Percentiles rank a stretch among this genome's conserved stretches.
Conservation (phyloP, 2,113 vertebrate genomes). For the Oncorhynchus masou region DNA sequence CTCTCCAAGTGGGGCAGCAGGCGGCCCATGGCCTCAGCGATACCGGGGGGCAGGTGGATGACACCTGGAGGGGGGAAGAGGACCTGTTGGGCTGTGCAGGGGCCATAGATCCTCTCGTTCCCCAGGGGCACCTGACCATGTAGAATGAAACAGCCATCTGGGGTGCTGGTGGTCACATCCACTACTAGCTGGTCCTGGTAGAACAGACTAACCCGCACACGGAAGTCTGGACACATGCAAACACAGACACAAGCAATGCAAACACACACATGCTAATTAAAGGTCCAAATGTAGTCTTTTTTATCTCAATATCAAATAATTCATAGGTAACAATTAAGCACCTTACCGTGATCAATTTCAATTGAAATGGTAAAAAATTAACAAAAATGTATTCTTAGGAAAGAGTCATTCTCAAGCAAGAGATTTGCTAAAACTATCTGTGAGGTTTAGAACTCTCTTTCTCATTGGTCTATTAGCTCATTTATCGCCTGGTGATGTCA, state of each 20-base stretch:
- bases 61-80: conserved; percentile 59
- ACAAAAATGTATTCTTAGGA: no score
- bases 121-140: conserved; percentile 60
- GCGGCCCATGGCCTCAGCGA: conserved; percentile 66
- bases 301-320: neutral
- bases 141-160: conserved; percentile 84
- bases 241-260: conserved; percentile 3
- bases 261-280: conserved; percentile 11
- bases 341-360: no score
- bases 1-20: conserved; percentile 84
- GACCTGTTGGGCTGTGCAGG: conserved; percentile 70
- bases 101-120: conserved; percentile 69
- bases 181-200: conserved; percentile 75
- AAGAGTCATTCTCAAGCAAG: no score
- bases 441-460: no score
- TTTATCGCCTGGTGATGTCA: no score
- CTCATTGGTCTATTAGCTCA: no score
- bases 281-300: no score
- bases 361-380: no score
- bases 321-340: neutral
- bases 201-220: conserved; percentile 79
- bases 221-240: conserved; percentile 72
- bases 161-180: conserved; percentile 71
- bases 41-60: conserved; percentile 13
- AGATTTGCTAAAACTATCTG: no score